Conservation (phyloP, 92 coral and sea anemone species). For the Epizoanthus stellaris region DNA sequence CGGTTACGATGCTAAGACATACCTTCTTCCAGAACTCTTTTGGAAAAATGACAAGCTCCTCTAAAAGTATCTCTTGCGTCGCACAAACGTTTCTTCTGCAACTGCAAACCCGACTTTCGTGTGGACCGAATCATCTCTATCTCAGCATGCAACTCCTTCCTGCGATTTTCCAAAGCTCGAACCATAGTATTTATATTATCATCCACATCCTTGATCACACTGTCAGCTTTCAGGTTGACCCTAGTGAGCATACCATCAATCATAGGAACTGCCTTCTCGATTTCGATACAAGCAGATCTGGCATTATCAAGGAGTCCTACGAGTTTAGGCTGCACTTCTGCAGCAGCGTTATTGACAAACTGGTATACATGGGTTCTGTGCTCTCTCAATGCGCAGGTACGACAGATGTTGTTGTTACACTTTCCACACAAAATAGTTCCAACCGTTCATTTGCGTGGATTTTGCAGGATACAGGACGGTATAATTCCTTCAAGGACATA, state of each 20-base stretch:
- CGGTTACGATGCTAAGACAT: background rate
- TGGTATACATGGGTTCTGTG: conserved; percentile 61
- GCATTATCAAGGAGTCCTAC: conserved; percentile 51
- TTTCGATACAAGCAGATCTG: conserved; percentile 49
- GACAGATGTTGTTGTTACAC: conserved; percentile 66
- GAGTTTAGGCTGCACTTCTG: conserved; percentile 52
- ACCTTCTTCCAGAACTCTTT: conserved; percentile 74
- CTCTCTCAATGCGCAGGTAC: conserved; percentile 65
- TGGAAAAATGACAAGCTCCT: conserved; percentile 67
- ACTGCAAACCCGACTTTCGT: conserved; percentile 58
- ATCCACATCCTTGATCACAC: conserved; percentile 58
- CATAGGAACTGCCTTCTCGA: conserved; percentile 66
- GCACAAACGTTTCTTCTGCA: conserved; percentile 58
- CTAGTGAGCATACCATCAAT: conserved; percentile 59
- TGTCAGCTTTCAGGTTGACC: conserved; percentile 62
- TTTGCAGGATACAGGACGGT: conserved; percentile 62
- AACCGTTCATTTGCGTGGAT: conserved; percentile 53
- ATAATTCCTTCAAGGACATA: conserved; percentile 64
- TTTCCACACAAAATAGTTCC: conserved; percentile 59
- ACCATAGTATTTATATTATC: conserved; percentile 55
- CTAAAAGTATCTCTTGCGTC: conserved; percentile 62
- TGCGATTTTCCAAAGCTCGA: conserved; percentile 64
- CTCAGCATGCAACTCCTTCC: conserved; percentile 52
- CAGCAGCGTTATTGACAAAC: conserved; percentile 53
- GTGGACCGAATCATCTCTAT: conserved; percentile 63